These are phyloP conservation scores for Urocolius indicus DNA, from an alignment of 2,113 vertebrate species.

Conservation along the genomic window DNA sequence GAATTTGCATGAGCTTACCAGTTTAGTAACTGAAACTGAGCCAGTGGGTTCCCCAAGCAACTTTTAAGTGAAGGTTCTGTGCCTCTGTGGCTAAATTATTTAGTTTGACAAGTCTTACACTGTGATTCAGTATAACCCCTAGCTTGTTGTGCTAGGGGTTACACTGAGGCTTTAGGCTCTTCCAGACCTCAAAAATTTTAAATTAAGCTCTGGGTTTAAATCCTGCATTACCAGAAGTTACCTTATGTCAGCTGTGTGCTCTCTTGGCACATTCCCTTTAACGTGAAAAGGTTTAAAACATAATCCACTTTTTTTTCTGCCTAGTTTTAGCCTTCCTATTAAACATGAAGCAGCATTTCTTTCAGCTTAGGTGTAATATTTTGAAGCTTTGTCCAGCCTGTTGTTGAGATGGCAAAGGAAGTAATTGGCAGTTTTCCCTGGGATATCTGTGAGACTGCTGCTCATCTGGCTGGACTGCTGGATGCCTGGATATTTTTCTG, in stretches of 20 bases:
- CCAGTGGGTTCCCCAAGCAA: background rate
- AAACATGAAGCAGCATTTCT: background rate
- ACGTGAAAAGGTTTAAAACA: background rate
- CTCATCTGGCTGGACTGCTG: background rate
- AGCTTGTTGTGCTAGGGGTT: background rate
- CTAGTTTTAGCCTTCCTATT: background rate
- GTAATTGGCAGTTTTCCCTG: background rate
- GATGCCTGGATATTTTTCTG: background rate
- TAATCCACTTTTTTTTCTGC: rapidly evolving
- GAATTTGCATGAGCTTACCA: background rate
- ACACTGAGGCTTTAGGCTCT: background rate
- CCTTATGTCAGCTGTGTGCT: background rate
- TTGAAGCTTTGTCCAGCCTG: background rate
- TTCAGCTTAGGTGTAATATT: background rate
- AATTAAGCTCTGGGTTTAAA: background rate
- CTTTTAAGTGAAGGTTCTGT: background rate
- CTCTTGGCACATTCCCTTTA: background rate
- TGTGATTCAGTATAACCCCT: background rate
- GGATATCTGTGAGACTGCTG: background rate
- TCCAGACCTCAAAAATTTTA: background rate
- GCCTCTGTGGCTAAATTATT: background rate
- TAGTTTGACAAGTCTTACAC: background rate
- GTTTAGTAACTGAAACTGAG: background rate
- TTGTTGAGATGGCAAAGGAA: background rate
- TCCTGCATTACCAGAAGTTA: background rate